Conservation (phyloP, 2,888 invertebrate species). For the Chloroclysta siterata region DNA sequence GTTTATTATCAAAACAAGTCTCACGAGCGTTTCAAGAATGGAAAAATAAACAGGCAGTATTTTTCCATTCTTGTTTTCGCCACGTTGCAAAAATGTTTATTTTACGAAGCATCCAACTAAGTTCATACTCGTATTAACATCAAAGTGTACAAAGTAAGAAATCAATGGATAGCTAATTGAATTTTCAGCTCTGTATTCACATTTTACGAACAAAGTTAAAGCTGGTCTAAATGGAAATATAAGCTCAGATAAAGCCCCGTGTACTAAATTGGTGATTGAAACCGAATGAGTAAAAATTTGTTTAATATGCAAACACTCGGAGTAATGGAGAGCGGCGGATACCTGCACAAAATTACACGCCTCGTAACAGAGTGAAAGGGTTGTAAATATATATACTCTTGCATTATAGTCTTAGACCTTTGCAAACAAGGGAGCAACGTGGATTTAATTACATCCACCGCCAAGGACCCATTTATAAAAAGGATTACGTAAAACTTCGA, state of each 20-base stretch:
- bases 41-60: slow-evolving; percentile 35
- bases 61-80: slow-evolving; percentile 49
- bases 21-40: not conserved
- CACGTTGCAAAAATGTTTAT: slow-evolving; percentile 47
- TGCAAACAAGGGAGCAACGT: slow-evolving; percentile 61
- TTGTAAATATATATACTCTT: slow-evolving; percentile 63
- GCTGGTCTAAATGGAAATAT: slow-evolving; percentile 18
- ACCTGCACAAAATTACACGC: slow-evolving; percentile 51
- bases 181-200: not conserved
- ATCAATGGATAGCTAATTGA: not conserved
- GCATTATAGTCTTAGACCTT: slow-evolving; percentile 64
- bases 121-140: slow-evolving; percentile 38
- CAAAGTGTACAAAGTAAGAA: slow-evolving; percentile 9
- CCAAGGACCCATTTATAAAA: slow-evolving; percentile 53
- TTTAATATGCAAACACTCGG: slow-evolving; percentile 24
- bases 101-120: slow-evolving; percentile 46
- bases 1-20: not conserved
- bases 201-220: slow-evolving; percentile 8
- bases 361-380: slow-evolving; percentile 49
- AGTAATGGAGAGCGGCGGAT: slow-evolving; percentile 30
- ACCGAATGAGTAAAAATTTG: slow-evolving; percentile 18
- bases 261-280: slow-evolving; percentile 15
- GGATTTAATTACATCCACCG: slow-evolving; percentile 61
- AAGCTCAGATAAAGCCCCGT: slow-evolving; percentile 15
- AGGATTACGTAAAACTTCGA: slow-evolving; percentile 42